phyloP scores from a whole-genome alignment of 2,888 invertebrate genomes.

The Erynnis tages region DNA sequence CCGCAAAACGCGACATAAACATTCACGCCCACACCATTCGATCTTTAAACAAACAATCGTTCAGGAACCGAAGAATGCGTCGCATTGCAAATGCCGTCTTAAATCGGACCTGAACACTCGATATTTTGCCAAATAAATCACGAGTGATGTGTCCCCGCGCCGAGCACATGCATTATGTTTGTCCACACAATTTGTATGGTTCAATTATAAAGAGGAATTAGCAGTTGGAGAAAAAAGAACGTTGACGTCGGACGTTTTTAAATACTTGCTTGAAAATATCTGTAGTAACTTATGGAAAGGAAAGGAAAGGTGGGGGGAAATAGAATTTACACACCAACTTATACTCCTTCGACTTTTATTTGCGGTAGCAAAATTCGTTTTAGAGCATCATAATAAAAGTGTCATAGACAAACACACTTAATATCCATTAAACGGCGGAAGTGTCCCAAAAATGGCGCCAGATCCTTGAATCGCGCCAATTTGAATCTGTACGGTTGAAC shows the following conservation, averaged over 20 bases:
- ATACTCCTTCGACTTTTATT: no score
- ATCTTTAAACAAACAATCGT: constrained; percentile 48
- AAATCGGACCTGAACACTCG: constrained; percentile 21
- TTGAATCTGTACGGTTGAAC: constrained; percentile 10
- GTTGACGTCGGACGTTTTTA: neutral
- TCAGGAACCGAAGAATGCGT: constrained; percentile 27
- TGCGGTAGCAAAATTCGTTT: no score
- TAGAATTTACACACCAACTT: no score
- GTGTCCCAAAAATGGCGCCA: constrained; percentile 11
- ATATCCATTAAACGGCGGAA: constrained; percentile 12
- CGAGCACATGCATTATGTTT: constrained; percentile 20
- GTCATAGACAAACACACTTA: constrained; percentile 4
- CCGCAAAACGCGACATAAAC: constrained; percentile 50
- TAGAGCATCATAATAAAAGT: no score
- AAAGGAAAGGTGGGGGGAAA: no score
- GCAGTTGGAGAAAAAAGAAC: neutral
- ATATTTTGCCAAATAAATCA: constrained; percentile 27
- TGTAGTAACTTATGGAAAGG: no score
- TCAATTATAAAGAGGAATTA: constrained; percentile 13
- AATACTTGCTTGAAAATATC: no score
- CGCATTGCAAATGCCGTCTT: constrained; percentile 25
- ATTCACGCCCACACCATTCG: constrained; percentile 48
- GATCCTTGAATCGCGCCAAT: constrained; percentile 12
- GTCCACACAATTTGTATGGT: constrained; percentile 26
- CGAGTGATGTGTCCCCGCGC: constrained; percentile 15